phyloP scores from a whole-genome alignment of 2,113 vertebrate species.

The Aramus guarauna region DNA sequence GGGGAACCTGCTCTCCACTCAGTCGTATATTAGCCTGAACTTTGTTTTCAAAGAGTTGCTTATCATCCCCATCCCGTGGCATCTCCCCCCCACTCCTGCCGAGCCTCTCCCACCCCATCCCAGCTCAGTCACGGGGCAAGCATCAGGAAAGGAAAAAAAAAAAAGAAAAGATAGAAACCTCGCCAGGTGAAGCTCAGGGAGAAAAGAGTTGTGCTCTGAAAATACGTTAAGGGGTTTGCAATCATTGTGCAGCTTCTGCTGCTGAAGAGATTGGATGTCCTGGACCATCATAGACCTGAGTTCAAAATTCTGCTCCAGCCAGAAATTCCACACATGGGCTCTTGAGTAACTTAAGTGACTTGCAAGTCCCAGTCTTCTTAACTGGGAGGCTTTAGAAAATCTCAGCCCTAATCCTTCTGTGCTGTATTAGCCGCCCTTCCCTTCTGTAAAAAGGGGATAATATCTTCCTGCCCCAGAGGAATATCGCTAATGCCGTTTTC shows the following conservation, averaged over 20 bases:
- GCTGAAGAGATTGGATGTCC: accelerated
- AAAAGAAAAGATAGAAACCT: neutral
- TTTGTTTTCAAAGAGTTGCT: conserved; percentile 10
- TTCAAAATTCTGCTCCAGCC: neutral
- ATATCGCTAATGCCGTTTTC: accelerated
- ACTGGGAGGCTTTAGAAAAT: conserved; percentile 10
- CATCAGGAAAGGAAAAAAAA: neutral
- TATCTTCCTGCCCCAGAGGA: neutral
- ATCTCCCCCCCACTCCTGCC: neutral
- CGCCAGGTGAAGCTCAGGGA: neutral
- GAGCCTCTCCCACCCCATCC: neutral
- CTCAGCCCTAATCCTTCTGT: neutral
- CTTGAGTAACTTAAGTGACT: neutral
- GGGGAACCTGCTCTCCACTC: neutral
- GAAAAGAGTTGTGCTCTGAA: neutral
- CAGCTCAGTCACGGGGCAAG: neutral
- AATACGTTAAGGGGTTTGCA: accelerated
- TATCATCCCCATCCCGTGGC: neutral
- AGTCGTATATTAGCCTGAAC: neutral
- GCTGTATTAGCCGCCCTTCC: neutral
- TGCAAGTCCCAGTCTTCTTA: neutral
- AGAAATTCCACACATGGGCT: neutral
- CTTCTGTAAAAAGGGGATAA: neutral
- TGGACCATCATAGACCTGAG: accelerated
- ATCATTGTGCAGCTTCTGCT: accelerated